Conservation (phyloP, 2,888 invertebrate genomes). For the Torymus auratus region DNA sequence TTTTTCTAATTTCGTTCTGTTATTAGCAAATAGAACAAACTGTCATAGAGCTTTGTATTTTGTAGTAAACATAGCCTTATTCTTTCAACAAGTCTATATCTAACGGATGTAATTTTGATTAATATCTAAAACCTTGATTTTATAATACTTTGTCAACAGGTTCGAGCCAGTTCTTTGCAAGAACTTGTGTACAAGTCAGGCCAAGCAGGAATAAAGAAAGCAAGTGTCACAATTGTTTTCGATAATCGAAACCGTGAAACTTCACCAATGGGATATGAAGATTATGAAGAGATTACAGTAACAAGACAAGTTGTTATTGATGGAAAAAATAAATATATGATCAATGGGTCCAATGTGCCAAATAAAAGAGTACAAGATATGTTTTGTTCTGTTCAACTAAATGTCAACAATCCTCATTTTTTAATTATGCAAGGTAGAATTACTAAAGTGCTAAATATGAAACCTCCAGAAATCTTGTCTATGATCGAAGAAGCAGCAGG, state of each 20-base stretch:
- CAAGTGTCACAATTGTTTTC: constrained; percentile 96
- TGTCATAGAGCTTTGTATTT: too few species aligned
- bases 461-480: constrained; percentile 95
- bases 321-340: constrained; percentile 93
- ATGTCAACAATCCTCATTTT: constrained; percentile 99
- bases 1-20: too few species aligned
- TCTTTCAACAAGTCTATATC: not conserved
- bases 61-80: constrained; percentile 41
- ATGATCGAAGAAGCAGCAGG: constrained; percentile 99
- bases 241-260: constrained; percentile 90
- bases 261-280: constrained; percentile 94
- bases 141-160: constrained; percentile 78
- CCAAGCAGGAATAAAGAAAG: constrained; percentile 96
- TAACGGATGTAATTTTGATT: too few species aligned
- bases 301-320: constrained; percentile 94
- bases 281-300: constrained; percentile 92
- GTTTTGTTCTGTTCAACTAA: constrained; percentile 97
- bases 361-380: constrained; percentile 95
- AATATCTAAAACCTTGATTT: not conserved
- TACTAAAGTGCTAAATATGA: constrained; percentile 99
- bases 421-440: constrained; percentile 99
- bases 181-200: constrained; percentile 99
- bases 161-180: constrained; percentile 91
- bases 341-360: constrained; percentile 94
- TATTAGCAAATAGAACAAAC: too few species aligned